A percentile compares a stretch with the other conserved stretches of the same genome.
Conservation (phyloP, 2,888 invertebrate species). For the Lamellibrachia satsuma region DNA sequence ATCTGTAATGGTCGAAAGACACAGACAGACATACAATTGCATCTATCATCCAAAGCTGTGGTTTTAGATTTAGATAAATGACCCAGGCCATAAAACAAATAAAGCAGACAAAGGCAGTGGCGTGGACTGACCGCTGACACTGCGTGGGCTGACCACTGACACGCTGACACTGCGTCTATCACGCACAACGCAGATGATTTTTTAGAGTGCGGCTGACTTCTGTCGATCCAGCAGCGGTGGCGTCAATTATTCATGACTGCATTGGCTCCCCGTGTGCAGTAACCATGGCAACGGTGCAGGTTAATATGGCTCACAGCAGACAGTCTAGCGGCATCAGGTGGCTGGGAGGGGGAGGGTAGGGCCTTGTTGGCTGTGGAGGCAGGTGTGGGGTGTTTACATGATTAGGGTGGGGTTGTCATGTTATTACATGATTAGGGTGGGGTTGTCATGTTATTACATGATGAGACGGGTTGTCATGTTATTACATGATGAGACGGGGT, state of each 20-base stretch:
- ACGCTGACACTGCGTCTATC: not conserved
- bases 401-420: no score
- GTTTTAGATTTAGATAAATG: no score
- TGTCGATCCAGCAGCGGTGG: not conserved
- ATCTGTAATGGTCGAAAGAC: no score
- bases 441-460: not conserved
- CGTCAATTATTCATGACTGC: conserved; percentile 17
- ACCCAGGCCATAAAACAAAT: not conserved
- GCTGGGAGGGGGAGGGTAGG: not conserved
- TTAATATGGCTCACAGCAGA: not conserved
- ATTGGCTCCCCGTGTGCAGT: not conserved
- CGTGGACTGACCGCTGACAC: not conserved
- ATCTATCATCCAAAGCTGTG: no score
- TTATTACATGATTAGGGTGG: not conserved
- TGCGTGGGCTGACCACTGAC: not conserved
- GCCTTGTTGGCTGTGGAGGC: not conserved
- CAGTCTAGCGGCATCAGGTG: not conserved
- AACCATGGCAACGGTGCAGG: not conserved
- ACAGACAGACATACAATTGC: no score
- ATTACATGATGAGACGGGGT: not conserved
- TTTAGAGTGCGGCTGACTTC: not conserved
- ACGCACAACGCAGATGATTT: not conserved
- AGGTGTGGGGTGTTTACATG: not conserved
- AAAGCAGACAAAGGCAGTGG: not conserved
- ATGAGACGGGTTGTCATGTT: no score